These are phyloP conservation scores for Macrophya annulata DNA, from an alignment of 2,888 invertebrate genomes.

Conservation along the genomic window DNA sequence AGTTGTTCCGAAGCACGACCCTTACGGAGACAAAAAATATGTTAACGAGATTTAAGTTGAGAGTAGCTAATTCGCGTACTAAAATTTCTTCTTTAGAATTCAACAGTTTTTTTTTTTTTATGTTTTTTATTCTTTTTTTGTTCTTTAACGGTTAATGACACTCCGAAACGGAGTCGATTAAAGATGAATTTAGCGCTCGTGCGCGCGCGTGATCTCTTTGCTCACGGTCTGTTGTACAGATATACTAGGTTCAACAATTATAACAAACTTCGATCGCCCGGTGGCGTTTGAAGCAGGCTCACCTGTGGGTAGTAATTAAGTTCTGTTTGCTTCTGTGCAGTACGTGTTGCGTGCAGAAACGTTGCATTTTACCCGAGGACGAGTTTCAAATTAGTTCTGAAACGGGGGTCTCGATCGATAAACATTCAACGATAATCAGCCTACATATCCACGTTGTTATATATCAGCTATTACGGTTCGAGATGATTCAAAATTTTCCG, in stretches of 20 bases:
- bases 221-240: not conserved
- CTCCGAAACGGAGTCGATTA: not conserved
- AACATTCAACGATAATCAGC: constrained; percentile 21
- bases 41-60: constrained; percentile 73
- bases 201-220: not conserved
- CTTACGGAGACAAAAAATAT: constrained; percentile 71
- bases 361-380: constrained; percentile 5
- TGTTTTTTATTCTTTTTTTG: not conserved
- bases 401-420: constrained; percentile 22
- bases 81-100: constrained; percentile 1
- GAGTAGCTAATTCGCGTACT: constrained; percentile 48
- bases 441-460: not conserved
- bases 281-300: not conserved
- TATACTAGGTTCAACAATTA: not conserved
- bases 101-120: not conserved
- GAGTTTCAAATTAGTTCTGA: constrained; percentile 33
- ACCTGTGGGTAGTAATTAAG: constrained; percentile 23
- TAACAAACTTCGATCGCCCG: constrained; percentile 17
- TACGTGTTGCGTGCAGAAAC: constrained; percentile 26
- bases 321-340: constrained; percentile 1
- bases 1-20: constrained; percentile 71
- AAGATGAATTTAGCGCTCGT: not conserved
- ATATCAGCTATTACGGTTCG: not conserved
- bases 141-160: not conserved
- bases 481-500: constrained; percentile 1